Conservation (phyloP, 2,888 invertebrate species). For the Stenotaenia linearis region DNA sequence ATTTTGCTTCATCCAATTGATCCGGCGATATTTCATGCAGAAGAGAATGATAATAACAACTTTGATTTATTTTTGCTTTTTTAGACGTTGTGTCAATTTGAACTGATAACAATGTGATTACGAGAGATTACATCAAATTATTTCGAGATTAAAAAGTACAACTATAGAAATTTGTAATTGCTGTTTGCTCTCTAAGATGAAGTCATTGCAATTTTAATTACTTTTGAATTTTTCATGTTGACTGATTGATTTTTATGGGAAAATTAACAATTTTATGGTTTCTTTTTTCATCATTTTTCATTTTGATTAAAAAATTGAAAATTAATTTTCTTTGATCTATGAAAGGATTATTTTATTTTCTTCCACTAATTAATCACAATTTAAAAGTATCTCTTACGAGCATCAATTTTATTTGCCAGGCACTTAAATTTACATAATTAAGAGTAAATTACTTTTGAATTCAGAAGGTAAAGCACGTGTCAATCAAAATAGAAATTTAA, state of each 20-base stretch:
- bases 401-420: background rate
- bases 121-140: too few species aligned
- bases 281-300: too few species aligned
- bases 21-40: background rate
- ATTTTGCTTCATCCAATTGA: background rate
- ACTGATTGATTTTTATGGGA: too few species aligned
- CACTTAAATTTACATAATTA: background rate
- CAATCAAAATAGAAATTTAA: background rate
- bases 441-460: background rate
- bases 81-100: background rate
- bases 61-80: background rate
- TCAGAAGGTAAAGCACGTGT: background rate
- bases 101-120: too few species aligned
- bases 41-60: background rate
- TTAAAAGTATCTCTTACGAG: background rate
- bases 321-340: background rate
- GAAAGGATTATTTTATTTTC: background rate
- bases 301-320: too few species aligned
- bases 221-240: too few species aligned
- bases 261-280: background rate
- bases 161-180: too few species aligned
- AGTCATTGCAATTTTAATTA: too few species aligned
- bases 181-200: too few species aligned
- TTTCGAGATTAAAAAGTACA: too few species aligned
- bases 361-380: background rate